A percentile compares a stretch with the other conserved stretches of the same genome.
phyloP scores from a whole-genome alignment of 1,140 invertebrate species.

The Papilio xuthus region DNA sequence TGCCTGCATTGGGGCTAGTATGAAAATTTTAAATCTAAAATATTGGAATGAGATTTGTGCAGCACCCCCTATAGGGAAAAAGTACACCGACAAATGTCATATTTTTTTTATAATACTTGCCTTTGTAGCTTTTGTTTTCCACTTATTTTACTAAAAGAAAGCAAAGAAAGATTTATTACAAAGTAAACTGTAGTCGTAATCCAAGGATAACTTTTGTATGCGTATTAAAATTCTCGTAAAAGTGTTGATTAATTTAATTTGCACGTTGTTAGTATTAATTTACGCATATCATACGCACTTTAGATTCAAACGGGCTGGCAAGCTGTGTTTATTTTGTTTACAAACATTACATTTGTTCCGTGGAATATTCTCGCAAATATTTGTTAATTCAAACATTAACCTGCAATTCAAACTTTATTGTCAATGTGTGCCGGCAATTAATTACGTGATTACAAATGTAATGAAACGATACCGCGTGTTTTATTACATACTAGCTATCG shows the following conservation, averaged over 20 bases:
- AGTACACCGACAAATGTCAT: too few relatives aligned
- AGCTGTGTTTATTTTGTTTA: slow-evolving; percentile 23
- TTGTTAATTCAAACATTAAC: slow-evolving; percentile 21
- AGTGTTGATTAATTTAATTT: slow-evolving; percentile 8
- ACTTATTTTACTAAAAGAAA: too few relatives aligned
- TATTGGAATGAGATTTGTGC: too few relatives aligned
- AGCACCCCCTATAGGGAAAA: too few relatives aligned
- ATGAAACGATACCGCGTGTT: not conserved
- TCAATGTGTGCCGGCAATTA: not conserved
- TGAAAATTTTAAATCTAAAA: too few relatives aligned
- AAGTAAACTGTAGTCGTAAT: too few relatives aligned
- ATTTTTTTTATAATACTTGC: too few relatives aligned
- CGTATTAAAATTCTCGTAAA: not conserved
- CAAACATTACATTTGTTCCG: slow-evolving; percentile 14
- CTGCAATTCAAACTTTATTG: slow-evolving; percentile 24
- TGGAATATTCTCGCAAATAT: not conserved
- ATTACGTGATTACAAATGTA: slow-evolving; percentile 20
- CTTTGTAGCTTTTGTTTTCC: too few relatives aligned
- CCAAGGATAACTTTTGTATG: not conserved
- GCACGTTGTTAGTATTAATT: slow-evolving; percentile 9
- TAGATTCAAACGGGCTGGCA: not conserved
- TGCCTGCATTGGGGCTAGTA: too few relatives aligned
- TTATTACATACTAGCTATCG: not conserved
- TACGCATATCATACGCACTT: not conserved
- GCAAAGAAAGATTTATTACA: too few relatives aligned